phyloP scores from a whole-genome alignment of 2,113 vertebrate species.

The Indicator maculatus region DNA sequence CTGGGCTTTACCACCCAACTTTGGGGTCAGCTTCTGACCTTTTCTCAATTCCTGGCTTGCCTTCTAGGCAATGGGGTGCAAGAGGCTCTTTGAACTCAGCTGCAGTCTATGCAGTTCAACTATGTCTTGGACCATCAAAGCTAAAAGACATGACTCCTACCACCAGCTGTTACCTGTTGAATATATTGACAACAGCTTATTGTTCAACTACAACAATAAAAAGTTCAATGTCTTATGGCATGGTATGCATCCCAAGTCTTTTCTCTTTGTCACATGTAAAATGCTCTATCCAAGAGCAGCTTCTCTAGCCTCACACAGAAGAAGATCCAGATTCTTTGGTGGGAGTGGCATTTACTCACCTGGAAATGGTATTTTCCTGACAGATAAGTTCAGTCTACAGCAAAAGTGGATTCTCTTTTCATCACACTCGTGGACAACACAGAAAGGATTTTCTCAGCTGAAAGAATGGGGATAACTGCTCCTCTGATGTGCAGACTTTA shows the following conservation, averaged over 20 bases:
- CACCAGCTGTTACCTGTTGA: background rate
- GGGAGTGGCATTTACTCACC: constrained; percentile 39
- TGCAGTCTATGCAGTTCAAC: background rate
- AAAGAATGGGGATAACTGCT: background rate
- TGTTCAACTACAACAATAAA: background rate
- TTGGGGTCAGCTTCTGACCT: background rate
- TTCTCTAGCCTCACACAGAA: background rate
- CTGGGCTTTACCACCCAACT: background rate
- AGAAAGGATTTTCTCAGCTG: background rate
- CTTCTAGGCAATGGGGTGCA: background rate
- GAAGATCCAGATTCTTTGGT: background rate
- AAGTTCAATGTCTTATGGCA: background rate
- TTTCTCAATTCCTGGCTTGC: background rate
- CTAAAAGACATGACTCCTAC: background rate
- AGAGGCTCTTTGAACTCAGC: background rate
- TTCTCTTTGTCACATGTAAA: background rate
- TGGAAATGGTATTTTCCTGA: background rate
- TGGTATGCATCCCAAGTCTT: background rate
- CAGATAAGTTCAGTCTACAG: background rate
- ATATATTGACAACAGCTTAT: background rate
- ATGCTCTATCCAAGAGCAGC: background rate
- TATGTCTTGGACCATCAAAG: background rate
- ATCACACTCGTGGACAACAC: constrained; percentile 11
- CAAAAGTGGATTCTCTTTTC: background rate
- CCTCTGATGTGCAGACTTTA: background rate